Evolutionary conservation across 1,140 invertebrate species (phyloP), one percentile per base, ranked within the genome.

Genomic region (Lordiphosa stackelbergi): DNA sequence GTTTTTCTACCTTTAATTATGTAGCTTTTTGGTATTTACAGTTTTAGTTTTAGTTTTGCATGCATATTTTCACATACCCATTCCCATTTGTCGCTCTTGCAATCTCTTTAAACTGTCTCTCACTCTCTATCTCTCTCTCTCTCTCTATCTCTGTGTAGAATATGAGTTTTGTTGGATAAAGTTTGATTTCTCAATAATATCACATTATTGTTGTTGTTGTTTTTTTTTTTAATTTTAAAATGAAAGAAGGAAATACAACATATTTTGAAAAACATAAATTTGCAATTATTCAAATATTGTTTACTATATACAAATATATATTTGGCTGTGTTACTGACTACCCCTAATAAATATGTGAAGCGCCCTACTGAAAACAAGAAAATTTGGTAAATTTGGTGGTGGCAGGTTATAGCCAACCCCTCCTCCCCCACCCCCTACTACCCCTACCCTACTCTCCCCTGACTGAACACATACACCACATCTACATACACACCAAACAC

Each of bases 241-340:
- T 36, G 9, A 22, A 31, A 11, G 61, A 42, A 70, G 49, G 63
- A 75, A 86, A 71, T 83, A 84, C 84, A 85, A 86, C 84, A 86
- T 81, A 75, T 85, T 79, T 86, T 86, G 84, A 86, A 86, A 86
- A 86, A 86, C 84, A 86, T 85, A 64, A 85, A 69, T 64, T 70
- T 59, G 69, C 70, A 62, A 59, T 31, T 31, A 31, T 31, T 31
- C 28, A 31, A 31, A 31, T 31, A 31, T 31, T 31, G 53, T 52
- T 56, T 58, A 54, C 48, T 62, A 70, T 53, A 65, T 69, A 56
- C 47, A 51, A 68, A 46, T 51, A 48, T 51, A 71, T 68, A 57
- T 58, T 74, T 74, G 71, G 75, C 75, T 81, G 75, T 81, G 75
- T 79, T 81, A 81, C 75, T 74, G 75, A 74, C 75, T 63, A 81